Percentiles rank a stretch among this genome's conserved stretches.
These are phyloP conservation scores for Hystrix cristata DNA, from an alignment of 2,113 vertebrate species.

Conservation along the genomic window DNA sequence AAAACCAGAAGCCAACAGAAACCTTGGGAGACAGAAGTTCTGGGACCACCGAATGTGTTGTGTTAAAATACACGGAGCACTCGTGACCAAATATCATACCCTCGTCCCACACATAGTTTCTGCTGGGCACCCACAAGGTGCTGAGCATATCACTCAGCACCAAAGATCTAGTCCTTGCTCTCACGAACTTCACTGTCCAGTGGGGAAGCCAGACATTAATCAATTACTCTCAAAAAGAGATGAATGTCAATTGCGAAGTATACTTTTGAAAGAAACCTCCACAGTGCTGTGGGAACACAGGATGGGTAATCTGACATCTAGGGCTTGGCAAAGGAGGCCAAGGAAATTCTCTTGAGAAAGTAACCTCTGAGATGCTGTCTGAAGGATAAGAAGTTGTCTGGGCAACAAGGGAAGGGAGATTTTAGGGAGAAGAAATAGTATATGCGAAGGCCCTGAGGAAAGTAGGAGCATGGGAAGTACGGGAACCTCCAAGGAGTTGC, in stretches of 20 bases:
- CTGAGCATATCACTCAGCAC: background rate
- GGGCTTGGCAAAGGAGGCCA: background rate
- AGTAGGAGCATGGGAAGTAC: background rate
- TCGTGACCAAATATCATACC: background rate
- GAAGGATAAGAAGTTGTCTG: background rate
- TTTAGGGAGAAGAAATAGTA: background rate
- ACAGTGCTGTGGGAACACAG: background rate
- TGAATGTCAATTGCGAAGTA: background rate
- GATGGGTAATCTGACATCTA: background rate
- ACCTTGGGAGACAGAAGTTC: background rate
- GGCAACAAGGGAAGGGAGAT: background rate
- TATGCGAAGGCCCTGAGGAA: background rate
- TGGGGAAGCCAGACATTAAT: background rate
- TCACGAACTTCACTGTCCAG: background rate
- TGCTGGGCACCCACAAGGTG: background rate
- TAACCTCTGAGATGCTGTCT: background rate
- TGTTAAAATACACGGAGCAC: background rate
- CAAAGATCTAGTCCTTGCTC: background rate
- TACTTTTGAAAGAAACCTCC: background rate
- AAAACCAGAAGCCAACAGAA: constrained; percentile 36
- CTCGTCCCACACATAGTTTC: background rate
- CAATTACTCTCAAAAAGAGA: background rate
- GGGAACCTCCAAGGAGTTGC: background rate
- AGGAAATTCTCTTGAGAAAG: background rate
- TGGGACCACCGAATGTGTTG: background rate